A percentile compares a stretch with the other conserved stretches of the same genome.
These are phyloP conservation scores for Perodicticus potto DNA, from an alignment of 2,797 vertebrate species.

Conservation along the genomic window DNA sequence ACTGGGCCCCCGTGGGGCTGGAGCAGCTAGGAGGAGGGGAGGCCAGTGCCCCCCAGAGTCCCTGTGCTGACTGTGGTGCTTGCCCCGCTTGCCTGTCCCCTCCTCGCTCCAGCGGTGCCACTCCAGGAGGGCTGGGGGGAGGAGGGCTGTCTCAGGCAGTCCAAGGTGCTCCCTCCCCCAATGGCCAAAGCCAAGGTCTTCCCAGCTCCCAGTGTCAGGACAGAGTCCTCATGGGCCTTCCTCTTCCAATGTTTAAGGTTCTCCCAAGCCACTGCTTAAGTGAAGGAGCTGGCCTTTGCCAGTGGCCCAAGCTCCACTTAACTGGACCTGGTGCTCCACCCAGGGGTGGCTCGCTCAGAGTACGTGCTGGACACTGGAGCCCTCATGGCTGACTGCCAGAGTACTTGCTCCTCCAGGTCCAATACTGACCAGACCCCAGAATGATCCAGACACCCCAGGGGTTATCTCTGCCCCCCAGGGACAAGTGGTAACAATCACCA, in stretches of 20 bases:
- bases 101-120: slow-evolving; percentile 36
- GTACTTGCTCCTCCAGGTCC: background rate
- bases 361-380: no score
- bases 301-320: background rate
- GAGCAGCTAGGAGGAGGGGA: background rate
- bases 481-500: background rate
- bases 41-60: background rate
- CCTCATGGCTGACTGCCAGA: background rate
- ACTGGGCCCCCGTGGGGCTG: background rate
- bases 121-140: slow-evolving; percentile 75
- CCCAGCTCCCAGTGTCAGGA: slow-evolving; percentile 6
- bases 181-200: slow-evolving; percentile 67
- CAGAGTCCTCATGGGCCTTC: background rate
- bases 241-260: background rate
- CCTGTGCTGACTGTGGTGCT: slow-evolving; percentile 65
- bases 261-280: background rate
- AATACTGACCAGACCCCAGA: background rate
- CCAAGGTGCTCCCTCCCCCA: slow-evolving; percentile 83
- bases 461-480: rapidly evolving
- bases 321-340: slow-evolving; percentile 32
- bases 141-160: slow-evolving; percentile 78
- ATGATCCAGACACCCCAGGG: background rate
- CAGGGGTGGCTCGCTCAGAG: background rate
- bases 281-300: slow-evolving; percentile 36
- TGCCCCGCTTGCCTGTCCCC: background rate